A percentile compares a stretch with the other conserved stretches of the same genome.
Conservation (phyloP, 1,140 invertebrate genomes). For the Drosophila orena region DNA sequence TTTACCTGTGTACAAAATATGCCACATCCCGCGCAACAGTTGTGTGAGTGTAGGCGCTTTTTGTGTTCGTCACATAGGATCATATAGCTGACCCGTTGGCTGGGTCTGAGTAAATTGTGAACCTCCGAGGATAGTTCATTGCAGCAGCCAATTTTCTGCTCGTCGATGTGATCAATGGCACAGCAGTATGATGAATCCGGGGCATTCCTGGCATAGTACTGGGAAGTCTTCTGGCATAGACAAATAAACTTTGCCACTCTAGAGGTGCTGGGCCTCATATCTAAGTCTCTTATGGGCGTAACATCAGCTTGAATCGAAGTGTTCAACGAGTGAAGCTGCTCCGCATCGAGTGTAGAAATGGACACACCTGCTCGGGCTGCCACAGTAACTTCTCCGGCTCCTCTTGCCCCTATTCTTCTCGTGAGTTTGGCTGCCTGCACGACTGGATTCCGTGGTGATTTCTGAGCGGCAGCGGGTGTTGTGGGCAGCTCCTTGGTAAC, state of each 20-base stretch:
- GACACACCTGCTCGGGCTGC: conserved; percentile 9
- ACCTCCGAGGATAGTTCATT: conserved; percentile 86
- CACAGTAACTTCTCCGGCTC: not conserved
- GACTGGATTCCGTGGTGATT: conserved; percentile 4
- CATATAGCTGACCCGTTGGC: conserved; percentile 92
- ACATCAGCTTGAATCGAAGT: conserved; percentile 36
- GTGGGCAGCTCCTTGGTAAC: conserved; percentile 42
- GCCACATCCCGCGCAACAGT: conserved; percentile 96
- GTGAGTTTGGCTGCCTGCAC: conserved; percentile 31
- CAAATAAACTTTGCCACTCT: conserved; percentile 67
- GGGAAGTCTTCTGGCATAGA: conserved; percentile 77
- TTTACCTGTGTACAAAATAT: conserved; percentile 95
- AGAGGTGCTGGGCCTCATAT: conserved; percentile 53
- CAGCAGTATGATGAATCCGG: conserved; percentile 85
- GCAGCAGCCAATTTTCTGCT: conserved; percentile 91
- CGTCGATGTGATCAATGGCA: conserved; percentile 92
- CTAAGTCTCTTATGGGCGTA: conserved; percentile 20
- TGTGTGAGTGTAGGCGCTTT: conserved; percentile 91
- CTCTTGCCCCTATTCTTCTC: conserved; percentile 25
- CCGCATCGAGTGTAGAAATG: conserved; percentile 22
- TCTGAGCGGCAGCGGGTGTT: conserved; percentile 18
- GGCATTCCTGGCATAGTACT: conserved; percentile 78
- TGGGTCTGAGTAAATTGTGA: conserved; percentile 90
- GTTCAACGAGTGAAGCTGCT: conserved; percentile 53
- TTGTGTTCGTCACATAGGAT: conserved; percentile 93